These are phyloP conservation scores for Caenorhabditis remanei DNA, from an alignment of 1,140 invertebrate genomes.

Conservation along the genomic window DNA sequence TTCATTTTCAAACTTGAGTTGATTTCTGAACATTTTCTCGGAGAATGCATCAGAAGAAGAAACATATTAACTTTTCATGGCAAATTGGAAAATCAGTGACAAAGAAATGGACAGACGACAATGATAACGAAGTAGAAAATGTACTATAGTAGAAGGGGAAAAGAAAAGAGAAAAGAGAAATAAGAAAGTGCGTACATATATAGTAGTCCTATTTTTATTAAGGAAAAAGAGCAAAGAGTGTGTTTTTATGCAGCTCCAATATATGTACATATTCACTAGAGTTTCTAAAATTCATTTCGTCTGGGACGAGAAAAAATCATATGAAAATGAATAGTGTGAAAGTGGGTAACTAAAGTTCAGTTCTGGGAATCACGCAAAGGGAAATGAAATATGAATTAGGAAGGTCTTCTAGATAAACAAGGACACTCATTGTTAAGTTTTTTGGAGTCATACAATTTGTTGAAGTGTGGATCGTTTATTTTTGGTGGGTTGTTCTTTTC, in stretches of 20 bases:
- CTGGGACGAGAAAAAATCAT: background rate
- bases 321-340: too few relatives aligned
- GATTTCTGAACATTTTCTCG: conserved; percentile 22
- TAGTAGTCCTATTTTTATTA: conserved; percentile 15
- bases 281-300: background rate
- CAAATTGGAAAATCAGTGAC: background rate
- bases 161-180: background rate
- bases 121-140: conserved; percentile 21
- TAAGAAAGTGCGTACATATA: background rate
- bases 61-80: conserved; percentile 39
- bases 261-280: conserved; percentile 3
- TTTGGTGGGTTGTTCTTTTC: background rate
- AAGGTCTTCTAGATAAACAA: background rate
- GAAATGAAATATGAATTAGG: too few relatives aligned
- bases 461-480: background rate
- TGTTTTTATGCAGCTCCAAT: background rate
- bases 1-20: background rate
- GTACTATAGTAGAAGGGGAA: conserved; percentile 33
- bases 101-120: background rate
- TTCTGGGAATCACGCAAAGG: too few relatives aligned
- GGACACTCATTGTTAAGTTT: background rate
- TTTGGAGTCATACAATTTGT: background rate
- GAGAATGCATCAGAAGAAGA: background rate
- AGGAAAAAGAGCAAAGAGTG: background rate
- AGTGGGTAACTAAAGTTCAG: too few relatives aligned